These are phyloP conservation scores for Lepisosteus osseus DNA, from an alignment of 2,113 vertebrate species.

Conservation along the genomic window DNA sequence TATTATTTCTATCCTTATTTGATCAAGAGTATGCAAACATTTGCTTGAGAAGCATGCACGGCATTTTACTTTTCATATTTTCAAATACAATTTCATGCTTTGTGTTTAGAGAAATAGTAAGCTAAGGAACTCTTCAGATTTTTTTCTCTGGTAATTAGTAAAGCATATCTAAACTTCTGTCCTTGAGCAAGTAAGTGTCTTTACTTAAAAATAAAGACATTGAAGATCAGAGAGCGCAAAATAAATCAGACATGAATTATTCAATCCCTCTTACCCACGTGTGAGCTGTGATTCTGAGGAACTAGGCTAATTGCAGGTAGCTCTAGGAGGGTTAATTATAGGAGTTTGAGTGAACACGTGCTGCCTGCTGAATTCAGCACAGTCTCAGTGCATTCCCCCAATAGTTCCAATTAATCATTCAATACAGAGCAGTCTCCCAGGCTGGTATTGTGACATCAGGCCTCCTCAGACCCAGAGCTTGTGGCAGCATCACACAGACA, in stretches of 20 bases:
- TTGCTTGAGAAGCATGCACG: too few species aligned
- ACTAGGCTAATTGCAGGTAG: slow-evolving; percentile 24
- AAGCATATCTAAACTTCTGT: too few species aligned
- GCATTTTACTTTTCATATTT: too few species aligned
- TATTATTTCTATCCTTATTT: too few species aligned
- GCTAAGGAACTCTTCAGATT: too few species aligned
- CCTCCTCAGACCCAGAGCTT: too few species aligned
- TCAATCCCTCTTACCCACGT: slow-evolving; percentile 6
- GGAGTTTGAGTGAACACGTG: slow-evolving; percentile 16
- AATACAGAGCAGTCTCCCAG: neutral
- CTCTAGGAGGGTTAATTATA: slow-evolving; percentile 17
- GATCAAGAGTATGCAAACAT: too few species aligned
- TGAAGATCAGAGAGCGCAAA: slow-evolving; percentile 7
- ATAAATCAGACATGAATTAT: slow-evolving; percentile 25
- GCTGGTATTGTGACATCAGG: neutral
- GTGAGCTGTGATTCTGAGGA: neutral
- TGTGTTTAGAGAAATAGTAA: too few species aligned
- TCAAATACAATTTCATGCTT: too few species aligned
- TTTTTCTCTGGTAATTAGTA: too few species aligned
- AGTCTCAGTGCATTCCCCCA: slow-evolving; percentile 4
- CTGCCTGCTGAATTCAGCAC: slow-evolving; percentile 23
- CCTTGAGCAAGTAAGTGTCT: neutral
- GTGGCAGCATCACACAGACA: too few species aligned
- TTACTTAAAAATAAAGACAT: neutral
- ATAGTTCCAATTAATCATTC: slow-evolving; percentile 4